These are phyloP conservation scores for Misgurnus anguillicaudatus DNA, from an alignment of 2,113 vertebrate species.

Conservation along the genomic window DNA sequence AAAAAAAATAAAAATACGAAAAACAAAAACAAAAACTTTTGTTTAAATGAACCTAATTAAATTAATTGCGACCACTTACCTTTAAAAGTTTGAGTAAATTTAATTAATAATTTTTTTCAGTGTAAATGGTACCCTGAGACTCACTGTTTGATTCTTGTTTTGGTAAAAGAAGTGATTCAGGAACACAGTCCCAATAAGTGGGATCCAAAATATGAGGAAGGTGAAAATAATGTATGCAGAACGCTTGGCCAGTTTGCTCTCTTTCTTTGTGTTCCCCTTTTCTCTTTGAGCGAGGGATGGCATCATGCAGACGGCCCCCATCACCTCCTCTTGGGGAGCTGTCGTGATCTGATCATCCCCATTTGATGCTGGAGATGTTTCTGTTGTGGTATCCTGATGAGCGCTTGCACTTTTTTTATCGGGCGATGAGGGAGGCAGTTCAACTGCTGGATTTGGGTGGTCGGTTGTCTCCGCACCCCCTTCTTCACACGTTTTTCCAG, in stretches of 20 bases:
- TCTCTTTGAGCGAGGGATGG: slow-evolving; percentile 67
- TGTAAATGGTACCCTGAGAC: slow-evolving; percentile 24
- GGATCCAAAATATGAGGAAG: slow-evolving; percentile 74
- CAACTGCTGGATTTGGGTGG: slow-evolving; percentile 19
- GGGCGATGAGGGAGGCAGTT: slow-evolving; percentile 26
- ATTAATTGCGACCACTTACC: no score
- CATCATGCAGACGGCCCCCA: slow-evolving; percentile 76
- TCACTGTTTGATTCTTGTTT: slow-evolving; percentile 59
- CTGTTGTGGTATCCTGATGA: slow-evolving; percentile 23
- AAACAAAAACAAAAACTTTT: no score
- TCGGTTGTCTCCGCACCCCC: background rate
- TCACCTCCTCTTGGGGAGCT: slow-evolving; percentile 3
- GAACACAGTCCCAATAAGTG: slow-evolving; percentile 67
- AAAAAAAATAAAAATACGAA: no score
- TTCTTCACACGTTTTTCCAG: slow-evolving; percentile 14
- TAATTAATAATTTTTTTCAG: background rate
- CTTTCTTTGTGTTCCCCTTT: slow-evolving; percentile 67
- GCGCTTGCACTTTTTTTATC: background rate
- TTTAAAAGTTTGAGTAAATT: no score
- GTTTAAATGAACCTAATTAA: no score
- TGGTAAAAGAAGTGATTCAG: slow-evolving; percentile 57
- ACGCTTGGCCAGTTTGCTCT: slow-evolving; percentile 76
- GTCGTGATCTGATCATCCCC: background rate
- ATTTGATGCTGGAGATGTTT: slow-evolving; percentile 27
- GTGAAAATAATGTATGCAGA: slow-evolving; percentile 76